phyloP scores from a whole-genome alignment of 2,888 invertebrate species.

The Ischnus inquisitorius region DNA sequence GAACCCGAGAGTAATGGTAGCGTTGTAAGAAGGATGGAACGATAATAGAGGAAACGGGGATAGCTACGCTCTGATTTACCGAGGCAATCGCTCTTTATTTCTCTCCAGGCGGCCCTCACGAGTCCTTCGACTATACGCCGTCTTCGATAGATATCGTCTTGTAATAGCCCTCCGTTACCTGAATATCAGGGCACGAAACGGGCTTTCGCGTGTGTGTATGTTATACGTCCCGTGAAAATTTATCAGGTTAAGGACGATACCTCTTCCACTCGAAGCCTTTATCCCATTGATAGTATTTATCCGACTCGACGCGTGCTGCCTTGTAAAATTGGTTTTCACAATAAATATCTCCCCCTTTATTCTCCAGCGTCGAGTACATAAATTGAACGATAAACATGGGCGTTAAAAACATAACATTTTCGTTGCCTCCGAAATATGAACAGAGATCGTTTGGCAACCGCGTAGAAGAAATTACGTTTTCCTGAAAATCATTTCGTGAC shows the following conservation, averaged over 20 bases:
- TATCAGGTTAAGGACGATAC: conserved; percentile 72
- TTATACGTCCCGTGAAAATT: conserved; percentile 71
- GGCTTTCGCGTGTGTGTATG: conserved; percentile 18
- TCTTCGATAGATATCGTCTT: conserved; percentile 85
- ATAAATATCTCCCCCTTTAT: conserved; percentile 38
- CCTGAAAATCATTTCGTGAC: too few relatives aligned
- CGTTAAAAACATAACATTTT: too few relatives aligned
- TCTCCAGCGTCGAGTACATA: conserved; percentile 28
- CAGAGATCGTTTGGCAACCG: too few relatives aligned
- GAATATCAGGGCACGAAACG: conserved; percentile 77
- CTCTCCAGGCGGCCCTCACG: conserved; percentile 85
- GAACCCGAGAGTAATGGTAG: conserved; percentile 69
- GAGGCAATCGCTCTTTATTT: conserved; percentile 86
- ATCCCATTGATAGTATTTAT: conserved; percentile 63
- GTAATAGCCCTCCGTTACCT: conserved; percentile 85
- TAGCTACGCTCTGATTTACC: conserved; percentile 83
- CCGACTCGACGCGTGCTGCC: conserved; percentile 58
- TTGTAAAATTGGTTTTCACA: conserved; percentile 59
- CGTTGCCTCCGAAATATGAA: too few relatives aligned
- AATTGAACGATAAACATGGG: conserved; percentile 18
- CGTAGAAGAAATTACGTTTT: too few relatives aligned
- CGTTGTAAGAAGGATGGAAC: conserved; percentile 67
- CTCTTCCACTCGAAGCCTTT: neutral
- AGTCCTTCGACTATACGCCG: conserved; percentile 75
- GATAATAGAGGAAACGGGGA: conserved; percentile 56